These are phyloP conservation scores for Hololepta plana DNA, from an alignment of 2,888 invertebrate species.

Conservation along the genomic window DNA sequence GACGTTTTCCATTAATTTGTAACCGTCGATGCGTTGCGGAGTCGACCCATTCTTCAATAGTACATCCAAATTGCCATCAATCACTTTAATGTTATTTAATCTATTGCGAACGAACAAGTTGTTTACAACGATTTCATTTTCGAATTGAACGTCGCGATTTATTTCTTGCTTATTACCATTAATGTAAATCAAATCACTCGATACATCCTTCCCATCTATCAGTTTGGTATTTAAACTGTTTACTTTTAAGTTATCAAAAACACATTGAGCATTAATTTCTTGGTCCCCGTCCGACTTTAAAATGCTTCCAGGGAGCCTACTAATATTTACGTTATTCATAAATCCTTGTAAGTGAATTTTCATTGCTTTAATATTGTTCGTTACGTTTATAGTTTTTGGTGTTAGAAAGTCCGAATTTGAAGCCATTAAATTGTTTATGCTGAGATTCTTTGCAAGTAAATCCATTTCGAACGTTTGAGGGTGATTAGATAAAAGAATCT, in stretches of 20 bases:
- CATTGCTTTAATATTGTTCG: slow-evolving; percentile 22
- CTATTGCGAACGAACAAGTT: slow-evolving; percentile 24
- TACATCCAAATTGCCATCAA: slow-evolving; percentile 26
- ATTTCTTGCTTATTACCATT: slow-evolving; percentile 25
- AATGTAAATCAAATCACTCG: slow-evolving; percentile 23
- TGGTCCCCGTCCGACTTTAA: slow-evolving; percentile 32
- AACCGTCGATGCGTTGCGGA: slow-evolving; percentile 27
- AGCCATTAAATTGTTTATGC: slow-evolving; percentile 14
- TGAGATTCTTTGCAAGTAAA: too few species aligned
- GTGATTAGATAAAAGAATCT: too few species aligned
- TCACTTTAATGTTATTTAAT: slow-evolving; percentile 30
- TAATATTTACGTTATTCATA: slow-evolving; percentile 30
- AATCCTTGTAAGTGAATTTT: slow-evolving; percentile 27
- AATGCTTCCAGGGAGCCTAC: slow-evolving; percentile 26
- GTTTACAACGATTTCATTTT: slow-evolving; percentile 22
- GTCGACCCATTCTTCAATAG: slow-evolving; percentile 24
- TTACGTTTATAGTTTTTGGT: slow-evolving; percentile 7
- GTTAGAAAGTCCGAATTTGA: slow-evolving; percentile 14
- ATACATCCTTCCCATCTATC: slow-evolving; percentile 14
- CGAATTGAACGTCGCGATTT: slow-evolving; percentile 28
- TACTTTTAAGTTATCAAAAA: slow-evolving; percentile 20
- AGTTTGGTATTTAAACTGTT: slow-evolving; percentile 15
- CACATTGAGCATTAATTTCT: slow-evolving; percentile 22
- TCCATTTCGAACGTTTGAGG: too few species aligned
- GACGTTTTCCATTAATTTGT: slow-evolving; percentile 27